A percentile compares a stretch with the other conserved stretches of the same genome.
Evolutionary conservation across 2,113 vertebrate species (phyloP).

Genomic region (Tachycineta bicolor): DNA sequence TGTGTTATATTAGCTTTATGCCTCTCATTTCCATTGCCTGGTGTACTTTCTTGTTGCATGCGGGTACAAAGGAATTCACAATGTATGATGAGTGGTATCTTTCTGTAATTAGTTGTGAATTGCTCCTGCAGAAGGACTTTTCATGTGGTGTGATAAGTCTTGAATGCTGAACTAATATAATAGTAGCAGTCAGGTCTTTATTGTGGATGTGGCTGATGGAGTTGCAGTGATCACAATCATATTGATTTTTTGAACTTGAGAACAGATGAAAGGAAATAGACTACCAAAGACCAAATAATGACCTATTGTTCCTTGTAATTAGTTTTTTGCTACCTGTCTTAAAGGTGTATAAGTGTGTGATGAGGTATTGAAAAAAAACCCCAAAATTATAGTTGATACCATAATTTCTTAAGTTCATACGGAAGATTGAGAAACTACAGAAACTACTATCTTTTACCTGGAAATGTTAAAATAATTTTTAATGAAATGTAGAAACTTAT

Average conservation of each 20-base stretch:
- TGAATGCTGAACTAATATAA: not conserved
- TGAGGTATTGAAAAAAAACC: not conserved
- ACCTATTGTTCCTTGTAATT: not conserved
- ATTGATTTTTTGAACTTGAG: not conserved
- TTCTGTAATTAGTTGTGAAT: conserved; percentile 8
- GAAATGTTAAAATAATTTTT: not conserved
- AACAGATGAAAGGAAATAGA: not conserved
- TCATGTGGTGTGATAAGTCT: not conserved
- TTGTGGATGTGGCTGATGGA: not conserved
- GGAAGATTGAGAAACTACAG: not conserved
- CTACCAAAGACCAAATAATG: not conserved
- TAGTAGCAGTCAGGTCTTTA: not conserved
- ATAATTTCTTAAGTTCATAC: not conserved
- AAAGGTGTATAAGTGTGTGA: not conserved
- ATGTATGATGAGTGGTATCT: not conserved
- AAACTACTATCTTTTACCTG: not conserved
- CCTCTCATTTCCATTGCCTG: not conserved
- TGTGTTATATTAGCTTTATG: not conserved
- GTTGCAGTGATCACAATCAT: not conserved
- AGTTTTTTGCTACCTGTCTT: not conserved
- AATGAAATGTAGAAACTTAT: not conserved
- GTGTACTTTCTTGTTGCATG: not conserved
- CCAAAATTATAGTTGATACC: not conserved
- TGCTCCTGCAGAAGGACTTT: not conserved
- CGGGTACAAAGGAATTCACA: not conserved